Evolutionary conservation across 2,797 vertebrate species (phyloP).

Genomic region (Acipenser transmontanus): DNA sequence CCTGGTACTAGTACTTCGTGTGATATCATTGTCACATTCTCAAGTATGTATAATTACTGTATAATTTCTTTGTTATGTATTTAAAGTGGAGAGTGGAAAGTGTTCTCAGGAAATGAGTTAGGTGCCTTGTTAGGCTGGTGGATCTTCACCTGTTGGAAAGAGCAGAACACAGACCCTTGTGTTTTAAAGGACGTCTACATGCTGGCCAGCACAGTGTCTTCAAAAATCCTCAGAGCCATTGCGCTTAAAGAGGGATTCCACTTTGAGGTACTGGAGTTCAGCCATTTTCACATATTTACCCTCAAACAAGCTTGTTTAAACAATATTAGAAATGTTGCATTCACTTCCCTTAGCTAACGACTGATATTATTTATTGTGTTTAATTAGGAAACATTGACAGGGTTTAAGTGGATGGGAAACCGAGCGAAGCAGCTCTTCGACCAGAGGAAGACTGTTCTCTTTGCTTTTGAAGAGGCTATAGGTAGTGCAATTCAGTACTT

Average conservation of each 20-base stretch:
- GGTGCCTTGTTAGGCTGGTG: slow-evolving; percentile 94
- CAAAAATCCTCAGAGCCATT: slow-evolving; percentile 90
- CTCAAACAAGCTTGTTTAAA: too few relatives aligned
- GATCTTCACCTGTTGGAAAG: slow-evolving; percentile 88
- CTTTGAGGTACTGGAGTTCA: slow-evolving; percentile 42
- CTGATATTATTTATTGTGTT: background rate
- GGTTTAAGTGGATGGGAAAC: slow-evolving; percentile 99
- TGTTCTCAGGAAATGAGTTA: slow-evolving; percentile 91
- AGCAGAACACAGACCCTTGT: slow-evolving; percentile 51
- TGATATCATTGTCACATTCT: too few relatives aligned
- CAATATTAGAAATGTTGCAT: too few relatives aligned
- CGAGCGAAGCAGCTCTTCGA: slow-evolving; percentile 81
- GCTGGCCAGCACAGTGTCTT: slow-evolving; percentile 93
- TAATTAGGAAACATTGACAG: slow-evolving; percentile 87
- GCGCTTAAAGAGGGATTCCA: slow-evolving; percentile 94
- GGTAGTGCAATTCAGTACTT: slow-evolving; percentile 47
- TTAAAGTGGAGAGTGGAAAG: slow-evolving; percentile 80
- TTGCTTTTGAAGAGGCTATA: slow-evolving; percentile 97
- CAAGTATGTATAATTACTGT: too few relatives aligned
- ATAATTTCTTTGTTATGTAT: too few relatives aligned
- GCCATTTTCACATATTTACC: too few relatives aligned
- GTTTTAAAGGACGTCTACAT: slow-evolving; percentile 82
- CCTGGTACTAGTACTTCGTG: too few relatives aligned
- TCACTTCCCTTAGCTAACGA: too few relatives aligned
- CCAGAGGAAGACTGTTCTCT: slow-evolving; percentile 82